phyloP scores from a whole-genome alignment of 2,888 invertebrate genomes.

The Hedychridium roseum region DNA sequence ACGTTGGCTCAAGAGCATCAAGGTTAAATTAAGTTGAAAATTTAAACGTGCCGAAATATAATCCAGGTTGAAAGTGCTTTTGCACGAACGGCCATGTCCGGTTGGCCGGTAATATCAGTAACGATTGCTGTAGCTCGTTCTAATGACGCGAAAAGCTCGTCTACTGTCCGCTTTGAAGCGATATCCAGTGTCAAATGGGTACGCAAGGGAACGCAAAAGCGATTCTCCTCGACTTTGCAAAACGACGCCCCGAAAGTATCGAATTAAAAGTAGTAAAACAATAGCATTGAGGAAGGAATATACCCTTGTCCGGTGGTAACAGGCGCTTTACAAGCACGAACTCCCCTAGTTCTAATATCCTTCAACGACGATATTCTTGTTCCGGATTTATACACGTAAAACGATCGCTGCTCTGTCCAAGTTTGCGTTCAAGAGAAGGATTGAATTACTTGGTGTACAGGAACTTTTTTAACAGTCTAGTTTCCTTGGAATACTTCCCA shows the following conservation, averaged over 20 bases:
- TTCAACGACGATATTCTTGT: too few species aligned
- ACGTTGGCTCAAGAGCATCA: too few species aligned
- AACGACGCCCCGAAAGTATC: conserved; percentile 31
- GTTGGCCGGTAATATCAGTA: not conserved
- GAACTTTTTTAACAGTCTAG: too few species aligned
- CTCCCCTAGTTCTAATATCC: too few species aligned
- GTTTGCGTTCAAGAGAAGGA: too few species aligned
- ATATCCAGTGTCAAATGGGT: conserved; percentile 31
- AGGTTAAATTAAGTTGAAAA: not conserved
- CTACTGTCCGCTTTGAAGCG: conserved; percentile 25
- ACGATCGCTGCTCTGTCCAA: too few species aligned
- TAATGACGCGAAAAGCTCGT: conserved; percentile 16
- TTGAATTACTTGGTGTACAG: too few species aligned
- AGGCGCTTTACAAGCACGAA: too few species aligned
- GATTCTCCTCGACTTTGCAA: conserved; percentile 9
- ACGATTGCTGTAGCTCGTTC: conserved; percentile 10
- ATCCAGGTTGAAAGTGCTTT: not conserved
- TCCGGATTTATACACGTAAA: too few species aligned
- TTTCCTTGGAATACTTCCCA: too few species aligned
- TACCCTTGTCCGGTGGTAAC: conserved; percentile 31
- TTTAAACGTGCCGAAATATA: not conserved
- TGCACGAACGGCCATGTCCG: not conserved
- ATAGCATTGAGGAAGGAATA: conserved; percentile 47
- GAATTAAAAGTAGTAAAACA: conserved; percentile 38
- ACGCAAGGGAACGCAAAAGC: conserved; percentile 8